Evolutionary conservation across 2,113 vertebrate genomes (phyloP), one percentile per base, ranked within the genome.

Genomic region (Lonchura striata): DNA sequence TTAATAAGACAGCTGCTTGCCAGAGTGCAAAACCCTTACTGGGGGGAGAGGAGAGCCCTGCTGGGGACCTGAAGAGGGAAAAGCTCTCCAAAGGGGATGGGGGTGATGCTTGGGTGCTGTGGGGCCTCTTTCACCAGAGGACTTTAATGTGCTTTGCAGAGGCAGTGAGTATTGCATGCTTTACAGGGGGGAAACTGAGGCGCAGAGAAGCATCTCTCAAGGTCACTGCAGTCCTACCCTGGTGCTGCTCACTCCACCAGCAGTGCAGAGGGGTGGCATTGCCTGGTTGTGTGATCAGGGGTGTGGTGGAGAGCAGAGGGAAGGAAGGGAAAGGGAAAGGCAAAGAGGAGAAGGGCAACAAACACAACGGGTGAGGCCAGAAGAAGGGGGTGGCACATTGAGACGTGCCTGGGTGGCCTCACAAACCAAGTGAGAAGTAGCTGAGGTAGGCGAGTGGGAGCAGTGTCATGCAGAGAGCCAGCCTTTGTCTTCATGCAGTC

Each of bases 1-100:
- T 91, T 86, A 71, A 44, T 81, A 84, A 90, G 63, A 75, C n/a
- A 77, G 37, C 57, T 72, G 30, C 74, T 87, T 85, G 54, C 44
- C 47, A 71, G 63, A 75, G 10, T 33, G 4, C 15, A 86, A 78
- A 92, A 70, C 14, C 11, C 11, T 16, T 49, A 46, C 23, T 74
- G 5, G 8, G 5, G 18, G 7, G 18, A 84, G 28, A 91, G 52
- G 11, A 37, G 31, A 79, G 44, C 2, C 19, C 14, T 78, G 31
- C 20, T 56, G 53, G 30, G 11, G 30, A 52, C 30, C 49, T 60
- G 49, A 71, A 47, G 60, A 25, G 47, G 50, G 21, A 13, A 92
- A n/a, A 42, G 12, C 5, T 74, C 9, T 82, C 50, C 31, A 77
- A n/a, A 27, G 16, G 9, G 21, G 2, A 14, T 61, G 15, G 16